Percentiles rank a stretch among this genome's conserved stretches.
Conservation (phyloP, 2,113 vertebrate genomes). For the Calcarius ornatus region DNA sequence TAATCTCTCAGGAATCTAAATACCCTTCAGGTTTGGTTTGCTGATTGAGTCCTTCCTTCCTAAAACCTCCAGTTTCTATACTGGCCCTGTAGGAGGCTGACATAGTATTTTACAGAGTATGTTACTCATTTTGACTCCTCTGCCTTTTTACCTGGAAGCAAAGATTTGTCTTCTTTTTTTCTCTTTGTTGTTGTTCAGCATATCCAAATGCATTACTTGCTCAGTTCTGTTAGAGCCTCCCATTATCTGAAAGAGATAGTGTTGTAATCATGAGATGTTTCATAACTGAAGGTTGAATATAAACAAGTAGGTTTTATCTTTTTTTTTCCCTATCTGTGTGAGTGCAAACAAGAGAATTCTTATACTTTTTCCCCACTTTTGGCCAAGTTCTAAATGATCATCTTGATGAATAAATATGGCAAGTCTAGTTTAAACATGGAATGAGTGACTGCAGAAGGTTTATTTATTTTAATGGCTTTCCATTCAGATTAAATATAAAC, state of each 20-base stretch:
- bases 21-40: neutral
- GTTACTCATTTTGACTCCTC: neutral
- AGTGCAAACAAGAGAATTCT: neutral
- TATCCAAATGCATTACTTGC: neutral
- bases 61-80: neutral
- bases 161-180: neutral
- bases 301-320: neutral
- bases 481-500: conserved; percentile 56
- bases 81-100: neutral
- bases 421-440: conserved; percentile 43
- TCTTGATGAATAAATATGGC: neutral
- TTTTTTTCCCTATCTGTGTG: neutral
- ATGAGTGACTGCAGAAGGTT: conserved; percentile 43
- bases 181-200: neutral
- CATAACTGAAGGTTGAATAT: neutral
- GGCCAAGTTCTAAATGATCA: neutral
- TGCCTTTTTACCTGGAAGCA: neutral
- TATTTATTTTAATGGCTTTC: conserved; percentile 57
- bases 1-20: neutral
- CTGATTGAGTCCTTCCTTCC: neutral
- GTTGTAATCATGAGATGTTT: neutral
- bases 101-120: neutral
- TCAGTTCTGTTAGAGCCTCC: neutral
- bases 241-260: neutral
- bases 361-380: neutral